Percentiles rank a stretch among this genome's conserved stretches.
phyloP scores from a whole-genome alignment of 2,113 vertebrate genomes.

The Aegotheles bennettii region DNA sequence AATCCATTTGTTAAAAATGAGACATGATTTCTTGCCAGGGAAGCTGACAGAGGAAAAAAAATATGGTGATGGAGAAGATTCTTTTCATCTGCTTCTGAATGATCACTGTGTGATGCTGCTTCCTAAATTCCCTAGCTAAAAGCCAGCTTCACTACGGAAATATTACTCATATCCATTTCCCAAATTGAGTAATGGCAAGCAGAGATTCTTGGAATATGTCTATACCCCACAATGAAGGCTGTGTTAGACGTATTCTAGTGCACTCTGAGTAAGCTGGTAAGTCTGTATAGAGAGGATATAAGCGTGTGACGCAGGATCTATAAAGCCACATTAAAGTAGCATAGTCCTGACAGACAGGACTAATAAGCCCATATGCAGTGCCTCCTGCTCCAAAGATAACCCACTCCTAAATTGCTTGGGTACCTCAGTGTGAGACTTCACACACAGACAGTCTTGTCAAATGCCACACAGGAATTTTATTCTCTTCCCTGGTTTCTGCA shows the following conservation, averaged over 20 bases:
- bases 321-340: slow-evolving; percentile 47
- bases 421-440: slow-evolving; percentile 31
- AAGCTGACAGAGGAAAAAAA: slow-evolving; percentile 42
- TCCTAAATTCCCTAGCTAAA: slow-evolving; percentile 47
- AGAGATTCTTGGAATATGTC: slow-evolving; percentile 21
- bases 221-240: background rate
- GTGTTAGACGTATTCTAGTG: background rate
- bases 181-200: slow-evolving; percentile 47
- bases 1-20: slow-evolving; percentile 35
- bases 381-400: slow-evolving; percentile 53
- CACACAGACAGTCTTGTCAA: slow-evolving; percentile 32
- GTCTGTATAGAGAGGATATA: background rate
- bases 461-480: slow-evolving; percentile 25
- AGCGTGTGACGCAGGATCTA: slow-evolving; percentile 6
- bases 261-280: slow-evolving; percentile 4
- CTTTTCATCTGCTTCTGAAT: slow-evolving; percentile 49
- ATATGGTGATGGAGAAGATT: slow-evolving; percentile 42
- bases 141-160: slow-evolving; percentile 13
- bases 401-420: slow-evolving; percentile 47
- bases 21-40: slow-evolving; percentile 39
- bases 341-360: slow-evolving; percentile 54
- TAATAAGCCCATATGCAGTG: slow-evolving; percentile 56
- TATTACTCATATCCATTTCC: slow-evolving; percentile 24
- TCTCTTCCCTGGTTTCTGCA: background rate
- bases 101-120: slow-evolving; percentile 36